Evolutionary conservation across 2,888 invertebrate genomes (phyloP).

Genomic region (Agrotis segetum): DNA sequence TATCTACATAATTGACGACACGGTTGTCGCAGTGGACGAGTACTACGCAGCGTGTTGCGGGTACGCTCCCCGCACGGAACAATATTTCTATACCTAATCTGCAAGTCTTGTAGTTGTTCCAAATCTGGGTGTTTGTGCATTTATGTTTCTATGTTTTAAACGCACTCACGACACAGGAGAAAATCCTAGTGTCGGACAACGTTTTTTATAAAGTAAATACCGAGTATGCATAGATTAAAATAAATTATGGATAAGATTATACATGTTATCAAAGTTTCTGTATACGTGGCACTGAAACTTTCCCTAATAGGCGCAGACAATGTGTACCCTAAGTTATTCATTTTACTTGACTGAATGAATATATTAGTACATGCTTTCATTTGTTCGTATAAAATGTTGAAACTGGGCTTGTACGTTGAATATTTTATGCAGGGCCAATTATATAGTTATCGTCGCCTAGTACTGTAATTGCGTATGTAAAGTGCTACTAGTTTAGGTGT

Average conservation of each 20-base stretch:
- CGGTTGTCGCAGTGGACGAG: no score
- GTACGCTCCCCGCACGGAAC: no score
- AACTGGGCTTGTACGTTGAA: conserved; percentile 17
- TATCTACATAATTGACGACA: no score
- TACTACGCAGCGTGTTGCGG: no score
- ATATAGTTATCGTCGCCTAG: conserved; percentile 6
- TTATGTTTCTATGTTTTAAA: no score
- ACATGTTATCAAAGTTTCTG: not conserved
- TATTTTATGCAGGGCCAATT: conserved; percentile 26
- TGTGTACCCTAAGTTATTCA: conserved; percentile 27
- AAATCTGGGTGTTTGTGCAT: no score
- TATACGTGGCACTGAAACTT: conserved; percentile 15
- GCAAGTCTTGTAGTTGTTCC: no score
- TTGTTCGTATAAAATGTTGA: conserved; percentile 1
- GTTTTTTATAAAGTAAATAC: no score
- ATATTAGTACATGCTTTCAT: conserved; percentile 2
- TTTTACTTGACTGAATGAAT: conserved; percentile 23
- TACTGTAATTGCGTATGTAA: conserved; percentile 28
- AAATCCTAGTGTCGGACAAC: no score
- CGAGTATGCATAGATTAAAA: not conserved
- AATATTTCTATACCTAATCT: no score
- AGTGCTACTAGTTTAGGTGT: conserved; percentile 1
- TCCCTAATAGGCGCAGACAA: not conserved
- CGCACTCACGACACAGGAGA: no score
- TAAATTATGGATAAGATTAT: not conserved